Conservation (phyloP, 2,797 vertebrate genomes). For the Bradypodion pumilum region DNA sequence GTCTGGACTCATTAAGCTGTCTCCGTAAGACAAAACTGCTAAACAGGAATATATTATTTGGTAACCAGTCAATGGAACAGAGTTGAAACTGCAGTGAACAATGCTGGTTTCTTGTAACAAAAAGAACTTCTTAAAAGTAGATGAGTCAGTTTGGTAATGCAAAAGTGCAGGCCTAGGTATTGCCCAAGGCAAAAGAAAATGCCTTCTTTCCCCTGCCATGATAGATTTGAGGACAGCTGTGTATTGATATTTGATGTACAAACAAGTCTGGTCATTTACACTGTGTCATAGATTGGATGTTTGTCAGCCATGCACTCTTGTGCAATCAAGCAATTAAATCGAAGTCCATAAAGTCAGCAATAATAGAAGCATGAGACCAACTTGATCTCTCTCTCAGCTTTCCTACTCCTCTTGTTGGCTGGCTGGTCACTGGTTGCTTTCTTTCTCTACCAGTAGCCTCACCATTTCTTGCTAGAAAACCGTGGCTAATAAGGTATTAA, state of each 20-base stretch:
- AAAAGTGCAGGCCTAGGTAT: not conserved
- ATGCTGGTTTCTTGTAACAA: not conserved
- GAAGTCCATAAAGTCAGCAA: not conserved
- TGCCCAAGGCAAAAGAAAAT: not conserved
- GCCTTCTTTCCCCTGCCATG: not conserved
- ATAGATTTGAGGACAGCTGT: constrained; percentile 7
- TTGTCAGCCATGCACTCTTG: no score
- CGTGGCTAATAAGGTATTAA: not conserved
- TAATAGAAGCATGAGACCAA: not conserved
- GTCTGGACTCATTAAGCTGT: not conserved
- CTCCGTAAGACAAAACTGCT: not conserved
- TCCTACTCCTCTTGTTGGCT: not conserved
- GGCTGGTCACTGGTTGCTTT: no score
- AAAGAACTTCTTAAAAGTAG: not conserved
- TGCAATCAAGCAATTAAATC: not conserved
- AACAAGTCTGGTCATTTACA: not conserved
- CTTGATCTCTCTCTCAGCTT: not conserved
- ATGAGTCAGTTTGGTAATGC: not conserved
- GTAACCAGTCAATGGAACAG: not conserved
- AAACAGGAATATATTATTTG: not conserved
- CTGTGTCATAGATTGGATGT: not conserved
- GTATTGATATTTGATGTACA: constrained; percentile 3
- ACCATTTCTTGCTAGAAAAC: not conserved
- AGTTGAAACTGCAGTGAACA: rapidly evolving
- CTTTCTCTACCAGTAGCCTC: not conserved